phyloP scores from a whole-genome alignment of 2,797 vertebrate genomes.

The Silurus lanzhouensis region DNA sequence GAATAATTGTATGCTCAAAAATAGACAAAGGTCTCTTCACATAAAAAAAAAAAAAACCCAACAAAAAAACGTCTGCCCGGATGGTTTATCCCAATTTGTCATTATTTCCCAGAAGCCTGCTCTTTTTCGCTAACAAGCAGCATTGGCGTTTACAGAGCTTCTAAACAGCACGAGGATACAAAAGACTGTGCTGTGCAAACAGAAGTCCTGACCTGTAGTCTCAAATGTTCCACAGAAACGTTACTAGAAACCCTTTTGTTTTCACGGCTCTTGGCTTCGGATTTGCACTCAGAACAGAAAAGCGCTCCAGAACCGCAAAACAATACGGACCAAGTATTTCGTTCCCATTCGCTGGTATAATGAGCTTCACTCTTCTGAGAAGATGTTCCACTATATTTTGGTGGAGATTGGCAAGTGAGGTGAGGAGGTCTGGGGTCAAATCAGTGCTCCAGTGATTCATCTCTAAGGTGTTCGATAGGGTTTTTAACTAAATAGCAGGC shows the following conservation, averaged over 20 bases:
- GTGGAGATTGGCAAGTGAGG: too few species aligned
- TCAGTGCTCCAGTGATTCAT: too few species aligned
- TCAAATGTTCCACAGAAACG: background rate
- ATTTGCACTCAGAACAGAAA: background rate
- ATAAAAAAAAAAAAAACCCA: background rate
- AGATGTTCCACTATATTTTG: too few species aligned
- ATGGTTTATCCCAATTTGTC: constrained; percentile 1
- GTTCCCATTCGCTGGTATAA: too few species aligned
- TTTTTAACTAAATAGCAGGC: too few species aligned
- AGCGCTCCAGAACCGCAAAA: too few species aligned
- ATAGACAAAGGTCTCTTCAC: background rate
- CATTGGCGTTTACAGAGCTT: background rate
- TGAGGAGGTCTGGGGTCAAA: too few species aligned
- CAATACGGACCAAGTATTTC: too few species aligned
- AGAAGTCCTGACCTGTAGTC: background rate
- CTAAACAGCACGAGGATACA: constrained; percentile 6
- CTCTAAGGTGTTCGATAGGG: too few species aligned
- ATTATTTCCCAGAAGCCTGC: constrained; percentile 9
- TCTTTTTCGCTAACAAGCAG: background rate
- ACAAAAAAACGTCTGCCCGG: too few species aligned
- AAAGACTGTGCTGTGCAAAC: background rate
- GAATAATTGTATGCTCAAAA: background rate
- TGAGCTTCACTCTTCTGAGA: too few species aligned
- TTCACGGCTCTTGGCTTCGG: background rate
- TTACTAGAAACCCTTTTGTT: background rate